A percentile compares a stretch with the other conserved stretches of the same genome.
Evolutionary conservation across 2,888 invertebrate genomes (phyloP).

Genomic region (Uloborus plumipes): DNA sequence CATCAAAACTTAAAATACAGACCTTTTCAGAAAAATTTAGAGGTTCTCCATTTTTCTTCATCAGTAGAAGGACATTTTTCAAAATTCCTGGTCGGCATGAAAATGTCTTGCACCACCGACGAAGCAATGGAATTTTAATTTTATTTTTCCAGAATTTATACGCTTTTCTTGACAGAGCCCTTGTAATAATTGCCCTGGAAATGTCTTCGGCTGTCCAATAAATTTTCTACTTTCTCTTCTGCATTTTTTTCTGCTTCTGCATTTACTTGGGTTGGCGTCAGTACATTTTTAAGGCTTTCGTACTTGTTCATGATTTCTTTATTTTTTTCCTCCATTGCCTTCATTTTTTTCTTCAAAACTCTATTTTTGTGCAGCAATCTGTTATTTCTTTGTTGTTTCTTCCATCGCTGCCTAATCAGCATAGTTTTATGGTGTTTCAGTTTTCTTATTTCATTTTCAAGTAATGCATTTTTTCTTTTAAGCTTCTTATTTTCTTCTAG

Average conservation of each 20-base stretch:
- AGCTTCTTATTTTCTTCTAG: too few species aligned
- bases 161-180: slow-evolving; percentile 6
- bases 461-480: too few species aligned
- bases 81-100: slow-evolving; percentile 4
- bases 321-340: too few species aligned
- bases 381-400: too few species aligned
- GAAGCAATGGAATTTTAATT: not conserved
- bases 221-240: not conserved
- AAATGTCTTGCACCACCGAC: not conserved
- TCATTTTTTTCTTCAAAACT: too few species aligned
- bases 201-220: not conserved
- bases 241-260: not conserved
- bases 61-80: not conserved
- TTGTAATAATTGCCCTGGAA: not conserved
- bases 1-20: slow-evolving; percentile 1
- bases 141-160: not conserved
- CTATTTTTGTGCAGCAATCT: too few species aligned
- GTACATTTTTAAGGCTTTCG: too few species aligned
- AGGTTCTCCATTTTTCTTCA: not conserved
- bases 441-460: too few species aligned
- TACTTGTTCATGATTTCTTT: too few species aligned
- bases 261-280: not conserved
- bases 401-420: too few species aligned
- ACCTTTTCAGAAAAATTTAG: not conserved
- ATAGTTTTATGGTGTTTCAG: too few species aligned